Evolutionary conservation across 1,140 invertebrate genomes (phyloP).

Genomic region (Phymorhynchus buccinoides): DNA sequence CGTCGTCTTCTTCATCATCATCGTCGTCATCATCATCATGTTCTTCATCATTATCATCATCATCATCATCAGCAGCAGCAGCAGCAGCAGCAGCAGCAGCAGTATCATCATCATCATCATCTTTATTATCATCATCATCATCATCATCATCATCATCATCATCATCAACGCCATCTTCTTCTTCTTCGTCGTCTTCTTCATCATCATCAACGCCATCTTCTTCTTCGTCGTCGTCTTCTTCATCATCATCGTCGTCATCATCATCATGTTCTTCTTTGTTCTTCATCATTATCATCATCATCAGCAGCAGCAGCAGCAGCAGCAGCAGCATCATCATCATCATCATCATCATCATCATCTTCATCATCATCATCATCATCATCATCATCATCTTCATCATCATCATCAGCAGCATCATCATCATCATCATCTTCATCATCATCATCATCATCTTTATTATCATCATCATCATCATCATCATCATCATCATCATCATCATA

Average conservation of each 20-base stretch:
- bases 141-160: conserved; percentile 20
- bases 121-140: neutral
- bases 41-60: neutral
- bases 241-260: neutral
- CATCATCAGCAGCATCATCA: conserved; percentile 2
- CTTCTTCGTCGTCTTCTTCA: no score
- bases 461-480: conserved; percentile 19
- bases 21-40: neutral
- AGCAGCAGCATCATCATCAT: neutral
- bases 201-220: neutral
- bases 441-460: conserved; percentile 15
- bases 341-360: neutral
- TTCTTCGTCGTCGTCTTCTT: neutral
- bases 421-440: neutral
- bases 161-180: no score
- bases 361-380: neutral
- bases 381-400: conserved; percentile 24
- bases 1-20: neutral
- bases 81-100: conserved; percentile 15
- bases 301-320: neutral
- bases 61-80: conserved; percentile 10
- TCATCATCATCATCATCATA: neutral
- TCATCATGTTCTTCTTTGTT: neutral
- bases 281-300: neutral
- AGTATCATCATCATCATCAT: neutral